A percentile compares a stretch with the other conserved stretches of the same genome.
These are phyloP conservation scores for Acrobasis repandana DNA, from an alignment of 2,888 invertebrate genomes.

Conservation along the genomic window DNA sequence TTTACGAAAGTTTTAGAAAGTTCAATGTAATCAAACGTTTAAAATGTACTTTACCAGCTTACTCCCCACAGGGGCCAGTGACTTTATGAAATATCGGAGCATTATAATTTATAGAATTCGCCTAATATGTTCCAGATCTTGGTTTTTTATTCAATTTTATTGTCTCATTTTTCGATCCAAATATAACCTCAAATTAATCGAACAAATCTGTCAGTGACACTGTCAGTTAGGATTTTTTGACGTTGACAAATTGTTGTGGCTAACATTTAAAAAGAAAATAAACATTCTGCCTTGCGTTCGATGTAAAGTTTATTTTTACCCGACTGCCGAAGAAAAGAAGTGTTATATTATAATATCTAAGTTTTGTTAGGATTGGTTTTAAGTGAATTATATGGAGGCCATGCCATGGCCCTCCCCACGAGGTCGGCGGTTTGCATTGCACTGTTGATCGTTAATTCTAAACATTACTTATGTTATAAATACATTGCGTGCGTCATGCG, in stretches of 20 bases:
- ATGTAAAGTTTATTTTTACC: too few species aligned
- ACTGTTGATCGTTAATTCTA: too few species aligned
- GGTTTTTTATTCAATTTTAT: background rate
- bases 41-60: constrained; percentile 52
- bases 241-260: background rate
- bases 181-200: constrained; percentile 1
- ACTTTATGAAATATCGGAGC: constrained; percentile 64
- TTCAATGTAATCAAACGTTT: background rate
- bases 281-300: too few species aligned
- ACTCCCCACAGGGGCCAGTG: constrained; percentile 58
- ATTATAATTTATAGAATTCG: constrained; percentile 41
- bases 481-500: too few species aligned
- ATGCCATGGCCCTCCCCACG: too few species aligned
- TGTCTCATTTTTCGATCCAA: constrained; percentile 1
- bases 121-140: background rate
- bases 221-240: background rate
- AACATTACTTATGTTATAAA: too few species aligned
- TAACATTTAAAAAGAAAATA: background rate
- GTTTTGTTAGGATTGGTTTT: too few species aligned
- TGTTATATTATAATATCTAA: too few species aligned
- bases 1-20: too few species aligned
- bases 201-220: background rate
- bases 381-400: too few species aligned
- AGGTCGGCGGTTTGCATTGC: too few species aligned
- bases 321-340: too few species aligned